These are phyloP conservation scores for Hiodon alosoides DNA, from an alignment of 2,113 vertebrate genomes.

Conservation along the genomic window DNA sequence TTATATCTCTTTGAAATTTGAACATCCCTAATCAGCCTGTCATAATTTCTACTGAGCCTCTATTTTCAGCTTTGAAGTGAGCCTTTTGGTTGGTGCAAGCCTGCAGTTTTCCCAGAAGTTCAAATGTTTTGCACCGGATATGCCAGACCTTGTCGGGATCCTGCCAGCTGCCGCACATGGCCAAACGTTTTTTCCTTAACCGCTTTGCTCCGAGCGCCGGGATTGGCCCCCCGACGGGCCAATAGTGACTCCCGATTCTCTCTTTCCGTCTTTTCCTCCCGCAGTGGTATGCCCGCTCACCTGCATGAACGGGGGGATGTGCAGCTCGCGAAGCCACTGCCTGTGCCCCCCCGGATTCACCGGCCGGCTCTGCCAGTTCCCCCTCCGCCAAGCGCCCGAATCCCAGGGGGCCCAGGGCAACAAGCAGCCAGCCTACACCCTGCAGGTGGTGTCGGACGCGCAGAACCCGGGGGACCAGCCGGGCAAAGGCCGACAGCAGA, in stretches of 20 bases:
- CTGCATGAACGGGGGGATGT: slow-evolving; percentile 89
- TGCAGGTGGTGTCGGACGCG: slow-evolving; percentile 65
- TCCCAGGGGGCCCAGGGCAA: slow-evolving; percentile 63
- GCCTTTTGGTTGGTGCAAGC: too few relatives aligned
- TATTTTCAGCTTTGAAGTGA: too few relatives aligned
- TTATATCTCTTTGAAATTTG: too few relatives aligned
- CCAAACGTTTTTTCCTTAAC: too few relatives aligned
- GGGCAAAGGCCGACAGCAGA: slow-evolving; percentile 41
- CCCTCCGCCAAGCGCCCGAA: slow-evolving; percentile 56
- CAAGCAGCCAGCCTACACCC: slow-evolving; percentile 76
- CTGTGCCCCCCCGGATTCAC: slow-evolving; percentile 81
- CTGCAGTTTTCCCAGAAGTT: too few relatives aligned
- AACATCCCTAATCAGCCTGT: too few relatives aligned
- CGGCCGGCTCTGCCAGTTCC: slow-evolving; percentile 80
- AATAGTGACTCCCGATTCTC: not conserved
- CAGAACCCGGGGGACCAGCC: slow-evolving; percentile 55
- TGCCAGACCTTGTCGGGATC: too few relatives aligned
- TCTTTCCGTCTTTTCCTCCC: slow-evolving; percentile 17
- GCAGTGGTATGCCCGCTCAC: slow-evolving; percentile 86
- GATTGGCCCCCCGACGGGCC: not conserved
- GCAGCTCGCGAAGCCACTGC: slow-evolving; percentile 80
- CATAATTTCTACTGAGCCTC: too few relatives aligned
- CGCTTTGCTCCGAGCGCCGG: not conserved
- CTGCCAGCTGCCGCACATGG: too few relatives aligned
- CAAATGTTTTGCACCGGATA: too few relatives aligned